phyloP scores from a whole-genome alignment of 2,113 vertebrate genomes.

The Abramis brama region DNA sequence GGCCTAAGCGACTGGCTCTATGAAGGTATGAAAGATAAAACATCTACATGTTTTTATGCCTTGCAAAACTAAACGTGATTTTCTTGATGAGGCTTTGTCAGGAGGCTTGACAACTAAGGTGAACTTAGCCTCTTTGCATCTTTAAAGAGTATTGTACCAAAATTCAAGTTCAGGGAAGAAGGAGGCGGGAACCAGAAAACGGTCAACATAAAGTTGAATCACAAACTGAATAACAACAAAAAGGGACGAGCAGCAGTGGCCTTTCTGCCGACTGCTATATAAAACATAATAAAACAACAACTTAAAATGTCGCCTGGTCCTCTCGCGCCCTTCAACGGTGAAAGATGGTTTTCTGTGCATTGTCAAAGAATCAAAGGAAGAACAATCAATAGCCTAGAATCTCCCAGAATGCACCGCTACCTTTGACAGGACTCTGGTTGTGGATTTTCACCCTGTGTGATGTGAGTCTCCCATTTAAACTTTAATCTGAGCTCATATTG shows the following conservation, averaged over 20 bases:
- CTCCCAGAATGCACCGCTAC: conserved; percentile 21
- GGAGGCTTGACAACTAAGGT: neutral
- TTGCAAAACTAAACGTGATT: neutral
- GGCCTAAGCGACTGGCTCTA: conserved; percentile 98
- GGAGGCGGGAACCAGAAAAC: too few species aligned
- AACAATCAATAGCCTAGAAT: neutral
- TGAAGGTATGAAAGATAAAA: conserved; percentile 83
- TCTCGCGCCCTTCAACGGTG: too few species aligned
- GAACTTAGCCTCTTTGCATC: neutral
- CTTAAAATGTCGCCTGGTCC: too few species aligned
- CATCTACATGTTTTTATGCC: neutral
- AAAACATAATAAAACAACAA: too few species aligned
- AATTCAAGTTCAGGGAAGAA: too few species aligned
- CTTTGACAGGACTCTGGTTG: neutral
- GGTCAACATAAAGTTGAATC: too few species aligned
- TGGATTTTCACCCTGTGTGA: neutral
- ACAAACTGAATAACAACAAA: too few species aligned
- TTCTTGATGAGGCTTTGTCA: neutral
- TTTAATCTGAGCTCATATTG: conserved; percentile 60
- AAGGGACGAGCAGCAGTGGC: too few species aligned
- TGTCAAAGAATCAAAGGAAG: neutral
- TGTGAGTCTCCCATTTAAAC: conserved; percentile 55
- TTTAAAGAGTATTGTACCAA: neutral
- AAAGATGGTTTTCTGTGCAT: neutral
- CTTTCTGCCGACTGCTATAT: too few species aligned